These are phyloP conservation scores for Casuarius casuarius DNA, from an alignment of 2,113 vertebrate species.

Conservation along the genomic window DNA sequence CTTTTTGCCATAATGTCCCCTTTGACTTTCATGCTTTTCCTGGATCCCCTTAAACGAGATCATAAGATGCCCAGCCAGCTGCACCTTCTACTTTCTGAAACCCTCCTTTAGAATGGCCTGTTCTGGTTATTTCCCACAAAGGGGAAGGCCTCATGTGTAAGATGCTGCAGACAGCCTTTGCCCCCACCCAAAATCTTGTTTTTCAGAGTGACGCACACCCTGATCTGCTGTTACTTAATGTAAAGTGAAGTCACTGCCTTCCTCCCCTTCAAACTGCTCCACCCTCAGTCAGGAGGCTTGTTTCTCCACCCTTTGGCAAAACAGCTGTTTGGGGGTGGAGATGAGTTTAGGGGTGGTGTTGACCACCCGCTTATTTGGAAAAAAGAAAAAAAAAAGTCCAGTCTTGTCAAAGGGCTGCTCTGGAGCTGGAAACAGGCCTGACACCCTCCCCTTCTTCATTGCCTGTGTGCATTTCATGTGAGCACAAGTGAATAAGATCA, in stretches of 20 bases:
- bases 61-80: background rate
- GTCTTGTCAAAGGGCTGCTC: background rate
- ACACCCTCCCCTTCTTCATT: background rate
- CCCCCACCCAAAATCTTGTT: conserved; percentile 20
- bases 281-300: conserved; percentile 49
- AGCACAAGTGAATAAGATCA: background rate
- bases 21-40: background rate
- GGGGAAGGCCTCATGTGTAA: background rate
- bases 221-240: conserved; percentile 37
- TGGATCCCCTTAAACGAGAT: background rate
- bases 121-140: conserved; percentile 2
- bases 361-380: background rate
- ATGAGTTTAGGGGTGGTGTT: background rate
- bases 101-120: background rate
- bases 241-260: conserved; percentile 62
- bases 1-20: background rate
- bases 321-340: conserved; percentile 62
- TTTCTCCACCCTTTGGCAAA: conserved; percentile 63
- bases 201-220: conserved; percentile 23
- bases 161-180: conserved; percentile 1
- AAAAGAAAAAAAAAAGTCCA: background rate
- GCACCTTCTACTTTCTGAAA: background rate
- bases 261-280: conserved; percentile 48
- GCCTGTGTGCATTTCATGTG: background rate
- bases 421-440: background rate